A percentile compares a stretch with the other conserved stretches of the same genome.
phyloP scores from a whole-genome alignment of 1,140 invertebrate species.

The Hetaerina americana region DNA sequence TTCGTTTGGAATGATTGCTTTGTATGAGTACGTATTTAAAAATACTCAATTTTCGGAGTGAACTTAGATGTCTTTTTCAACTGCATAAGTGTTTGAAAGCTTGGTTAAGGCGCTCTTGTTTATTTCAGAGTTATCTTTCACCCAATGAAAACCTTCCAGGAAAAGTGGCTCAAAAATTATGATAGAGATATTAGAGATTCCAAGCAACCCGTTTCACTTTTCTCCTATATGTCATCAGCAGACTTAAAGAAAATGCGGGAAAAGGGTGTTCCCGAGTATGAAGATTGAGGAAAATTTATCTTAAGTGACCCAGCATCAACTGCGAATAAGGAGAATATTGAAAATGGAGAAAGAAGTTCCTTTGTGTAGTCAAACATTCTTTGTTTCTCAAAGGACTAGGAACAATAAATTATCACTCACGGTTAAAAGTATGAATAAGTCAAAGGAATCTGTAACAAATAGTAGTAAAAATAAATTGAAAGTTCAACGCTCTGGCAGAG shows the following conservation, averaged over 20 bases:
- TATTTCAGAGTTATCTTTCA: no score
- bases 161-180: no score
- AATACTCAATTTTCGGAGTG: neutral
- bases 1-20: neutral
- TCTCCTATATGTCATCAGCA: neutral
- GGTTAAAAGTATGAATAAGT: neutral
- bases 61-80: no score
- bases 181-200: no score
- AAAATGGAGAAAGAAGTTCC: neutral
- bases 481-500: no score
- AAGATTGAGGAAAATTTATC: neutral
- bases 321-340: neutral
- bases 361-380: neutral
- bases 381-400: neutral
- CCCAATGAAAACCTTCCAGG: no score
- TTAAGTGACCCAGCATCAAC: neutral
- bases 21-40: conserved; percentile 3
- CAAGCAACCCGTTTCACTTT: neutral
- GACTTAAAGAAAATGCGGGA: neutral
- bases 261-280: no score
- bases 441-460: no score
- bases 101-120: no score
- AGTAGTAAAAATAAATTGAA: no score
- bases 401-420: neutral
- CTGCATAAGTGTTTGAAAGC: no score